Evolutionary conservation across 2,888 invertebrate genomes (phyloP).

Genomic region (Cantharis rustica): DNA sequence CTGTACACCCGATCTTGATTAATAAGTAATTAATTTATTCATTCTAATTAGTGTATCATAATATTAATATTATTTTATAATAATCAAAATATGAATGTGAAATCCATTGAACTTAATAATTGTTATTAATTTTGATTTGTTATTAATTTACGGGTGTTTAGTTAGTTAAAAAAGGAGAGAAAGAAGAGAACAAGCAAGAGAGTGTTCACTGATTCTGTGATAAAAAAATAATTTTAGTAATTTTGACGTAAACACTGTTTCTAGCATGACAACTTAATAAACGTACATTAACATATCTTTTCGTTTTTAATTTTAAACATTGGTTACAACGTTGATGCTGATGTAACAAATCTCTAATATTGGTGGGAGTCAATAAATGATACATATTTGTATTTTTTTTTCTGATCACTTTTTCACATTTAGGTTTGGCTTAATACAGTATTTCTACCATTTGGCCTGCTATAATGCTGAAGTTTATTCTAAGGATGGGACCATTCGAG

Average conservation of each 20-base stretch:
- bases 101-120: slow-evolving; percentile 6
- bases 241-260: slow-evolving; percentile 57
- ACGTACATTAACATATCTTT: slow-evolving; percentile 45
- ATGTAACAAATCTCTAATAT: not conserved
- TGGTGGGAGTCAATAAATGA: no score
- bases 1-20: not conserved
- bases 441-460: no score
- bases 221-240: slow-evolving; percentile 57
- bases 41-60: not conserved
- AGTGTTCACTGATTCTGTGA: slow-evolving; percentile 59
- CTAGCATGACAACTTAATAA: slow-evolving; percentile 57
- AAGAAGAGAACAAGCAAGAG: not conserved
- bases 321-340: not conserved
- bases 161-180: slow-evolving; percentile 48
- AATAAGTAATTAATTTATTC: not conserved
- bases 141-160: slow-evolving; percentile 53
- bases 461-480: no score
- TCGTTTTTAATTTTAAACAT: not conserved
- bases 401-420: no score
- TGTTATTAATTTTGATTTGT: slow-evolving; percentile 43
- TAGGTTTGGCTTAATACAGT: no score
- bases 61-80: not conserved
- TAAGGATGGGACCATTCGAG: no score
- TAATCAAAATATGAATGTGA: not conserved
- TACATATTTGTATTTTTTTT: no score